Percentiles rank a stretch among this genome's conserved stretches.
Evolutionary conservation across 2,888 invertebrate genomes (phyloP).

Genomic region (Penaeus monodon): DNA sequence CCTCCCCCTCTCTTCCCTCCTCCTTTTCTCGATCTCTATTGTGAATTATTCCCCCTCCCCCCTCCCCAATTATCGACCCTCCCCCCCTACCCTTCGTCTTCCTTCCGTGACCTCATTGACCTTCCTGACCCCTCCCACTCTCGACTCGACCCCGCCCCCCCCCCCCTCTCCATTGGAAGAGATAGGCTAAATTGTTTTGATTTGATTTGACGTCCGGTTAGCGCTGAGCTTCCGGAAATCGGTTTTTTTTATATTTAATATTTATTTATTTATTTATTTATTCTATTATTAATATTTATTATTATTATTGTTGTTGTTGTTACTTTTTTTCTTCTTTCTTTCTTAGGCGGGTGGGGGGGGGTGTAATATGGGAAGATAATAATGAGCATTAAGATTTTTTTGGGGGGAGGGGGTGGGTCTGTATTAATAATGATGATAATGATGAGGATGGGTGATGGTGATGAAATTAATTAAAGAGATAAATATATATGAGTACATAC

Average conservation of each 20-base stretch:
- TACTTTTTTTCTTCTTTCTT: neutral
- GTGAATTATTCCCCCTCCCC: neutral
- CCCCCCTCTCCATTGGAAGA: neutral
- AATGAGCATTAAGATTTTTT: too few relatives aligned
- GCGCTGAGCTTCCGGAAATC: neutral
- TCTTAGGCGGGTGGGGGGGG: neutral
- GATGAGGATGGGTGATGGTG: too few relatives aligned
- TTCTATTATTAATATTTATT: neutral
- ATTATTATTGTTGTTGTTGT: neutral
- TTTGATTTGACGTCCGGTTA: neutral
- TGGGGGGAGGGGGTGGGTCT: too few relatives aligned
- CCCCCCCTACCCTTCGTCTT: neutral
- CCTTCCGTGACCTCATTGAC: neutral
- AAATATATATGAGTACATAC: too few relatives aligned
- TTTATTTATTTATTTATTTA: too few relatives aligned
- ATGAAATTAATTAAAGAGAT: too few relatives aligned
- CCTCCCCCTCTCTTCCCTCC: neutral
- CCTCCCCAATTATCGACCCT: neutral
- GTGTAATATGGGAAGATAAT: too few relatives aligned
- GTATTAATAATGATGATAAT: too few relatives aligned
- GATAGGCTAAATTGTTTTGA: neutral
- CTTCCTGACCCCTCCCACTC: neutral
- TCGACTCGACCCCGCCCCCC: neutral
- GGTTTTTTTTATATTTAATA: neutral
- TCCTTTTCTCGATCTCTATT: neutral